Evolutionary conservation across 37 sponge, comb jelly and placozoan genomes (phyloP).

Genomic region (Dysidea cf. avara): DNA sequence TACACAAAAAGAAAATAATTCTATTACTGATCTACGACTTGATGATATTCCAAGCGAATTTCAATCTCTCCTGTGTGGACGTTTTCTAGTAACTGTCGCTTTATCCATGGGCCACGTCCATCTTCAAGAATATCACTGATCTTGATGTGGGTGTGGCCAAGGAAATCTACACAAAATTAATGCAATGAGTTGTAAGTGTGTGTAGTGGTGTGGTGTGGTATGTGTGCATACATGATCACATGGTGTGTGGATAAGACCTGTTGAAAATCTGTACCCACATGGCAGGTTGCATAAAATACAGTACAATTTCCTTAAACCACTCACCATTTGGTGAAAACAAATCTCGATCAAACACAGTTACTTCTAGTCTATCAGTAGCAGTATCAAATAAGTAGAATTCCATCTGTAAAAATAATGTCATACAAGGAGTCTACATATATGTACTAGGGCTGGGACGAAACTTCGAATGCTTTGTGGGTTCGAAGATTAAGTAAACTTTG

Average conservation of each 20-base stretch:
- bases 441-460: too few relatives aligned
- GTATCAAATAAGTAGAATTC: conserved; percentile 57
- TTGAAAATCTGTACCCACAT: background rate
- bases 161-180: conserved; percentile 54
- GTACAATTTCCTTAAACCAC: background rate
- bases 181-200: background rate
- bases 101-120: conserved; percentile 73
- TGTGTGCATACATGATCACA: background rate
- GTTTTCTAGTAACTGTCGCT: conserved; percentile 65
- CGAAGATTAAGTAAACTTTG: too few relatives aligned
- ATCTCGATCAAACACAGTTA: conserved; percentile 83
- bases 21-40: too few relatives aligned
- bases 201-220: background rate
- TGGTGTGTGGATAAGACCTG: background rate
- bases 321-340: conserved; percentile 85
- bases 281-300: background rate
- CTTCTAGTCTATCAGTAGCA: conserved; percentile 40
- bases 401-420: conserved; percentile 47
- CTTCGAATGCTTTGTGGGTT: too few relatives aligned
- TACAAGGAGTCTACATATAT: too few relatives aligned
- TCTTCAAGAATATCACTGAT: conserved; percentile 51
- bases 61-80: conserved; percentile 70
- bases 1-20: too few relatives aligned
- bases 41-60: conserved; percentile 48
- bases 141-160: conserved; percentile 59